Percentiles rank a stretch among this genome's conserved stretches.
phyloP scores from a whole-genome alignment of 2,113 vertebrate species.

The Todiramphus saurophagus region DNA sequence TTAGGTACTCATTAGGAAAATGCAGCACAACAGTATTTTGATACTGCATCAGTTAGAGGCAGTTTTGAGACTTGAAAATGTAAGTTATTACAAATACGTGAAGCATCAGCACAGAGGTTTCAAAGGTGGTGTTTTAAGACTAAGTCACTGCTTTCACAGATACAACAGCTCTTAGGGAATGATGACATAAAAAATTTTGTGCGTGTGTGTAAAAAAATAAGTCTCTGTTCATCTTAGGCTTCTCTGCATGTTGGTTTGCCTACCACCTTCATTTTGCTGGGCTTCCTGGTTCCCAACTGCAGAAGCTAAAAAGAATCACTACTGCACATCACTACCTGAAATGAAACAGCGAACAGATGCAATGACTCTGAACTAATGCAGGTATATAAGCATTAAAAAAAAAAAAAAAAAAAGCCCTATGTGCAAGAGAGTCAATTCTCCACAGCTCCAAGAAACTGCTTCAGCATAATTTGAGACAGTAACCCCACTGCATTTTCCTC shows the following conservation, averaged over 20 bases:
- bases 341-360: background rate
- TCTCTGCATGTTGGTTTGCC: background rate
- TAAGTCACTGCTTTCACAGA: background rate
- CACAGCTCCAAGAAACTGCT: background rate
- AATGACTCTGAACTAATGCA: background rate
- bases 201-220: background rate
- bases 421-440: background rate
- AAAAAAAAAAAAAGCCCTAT: fast-evolving
- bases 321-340: background rate
- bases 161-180: background rate
- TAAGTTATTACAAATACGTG: background rate
- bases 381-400: background rate
- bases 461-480: background rate
- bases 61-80: background rate
- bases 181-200: background rate
- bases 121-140: background rate
- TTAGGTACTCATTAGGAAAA: background rate
- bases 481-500: background rate
- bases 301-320: background rate
- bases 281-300: background rate
- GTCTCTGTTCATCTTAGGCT: background rate
- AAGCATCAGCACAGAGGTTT: background rate
- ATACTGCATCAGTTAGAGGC: background rate
- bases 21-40: background rate
- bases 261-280: background rate